Evolutionary conservation across 1,140 invertebrate species (phyloP), one percentile per base, ranked within the genome.

Genomic region (Drosophila yakuba): DNA sequence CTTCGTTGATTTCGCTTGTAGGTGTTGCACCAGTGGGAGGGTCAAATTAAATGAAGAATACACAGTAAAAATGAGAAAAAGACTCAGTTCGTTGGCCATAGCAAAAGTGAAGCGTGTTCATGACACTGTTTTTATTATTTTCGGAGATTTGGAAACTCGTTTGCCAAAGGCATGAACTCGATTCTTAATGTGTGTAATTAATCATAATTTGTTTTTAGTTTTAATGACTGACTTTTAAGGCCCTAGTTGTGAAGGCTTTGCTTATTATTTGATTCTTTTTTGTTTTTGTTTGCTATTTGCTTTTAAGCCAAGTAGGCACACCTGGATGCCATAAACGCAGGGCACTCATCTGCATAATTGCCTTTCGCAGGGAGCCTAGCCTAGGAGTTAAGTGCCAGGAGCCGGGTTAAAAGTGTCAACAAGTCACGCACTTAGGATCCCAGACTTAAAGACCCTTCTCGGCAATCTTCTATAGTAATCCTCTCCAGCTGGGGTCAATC

Each of bases 131-230:
- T 89, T 82, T 54, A 73, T 66, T 50, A 48, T 76, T 79, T 76
- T 79, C 69, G 62, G 32, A 66, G 72, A 78, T 85, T 84, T 84
- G 66, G 78, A 82, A 82, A 83, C 73, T 83, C 38, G 66, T 80
- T 89, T 67, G 83, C 79, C 68, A 71, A 77, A 88, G 83, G 74
- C 84, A 89, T 84, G 78, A 84, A 89, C 84, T 84, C 74, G 79
- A 84, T 89, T 84, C 66, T 74, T 84, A 88, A 88, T 84, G 67
- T 61, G 32, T 75, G 62, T 83, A 89, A 89, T 89, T 89, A 89
- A 85, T 89, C 77, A 89, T 84, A 84, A 90, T 88, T 84, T 89
- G 80, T 84, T 78, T 72, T 77, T 77, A 89, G 44, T 83, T 74
- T 69, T 79, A 61, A 81, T 69, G 60, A 74, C 23, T 78, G 67